phyloP scores from a whole-genome alignment of 2,888 invertebrate genomes.

The Heteromyza rotundicornis region DNA sequence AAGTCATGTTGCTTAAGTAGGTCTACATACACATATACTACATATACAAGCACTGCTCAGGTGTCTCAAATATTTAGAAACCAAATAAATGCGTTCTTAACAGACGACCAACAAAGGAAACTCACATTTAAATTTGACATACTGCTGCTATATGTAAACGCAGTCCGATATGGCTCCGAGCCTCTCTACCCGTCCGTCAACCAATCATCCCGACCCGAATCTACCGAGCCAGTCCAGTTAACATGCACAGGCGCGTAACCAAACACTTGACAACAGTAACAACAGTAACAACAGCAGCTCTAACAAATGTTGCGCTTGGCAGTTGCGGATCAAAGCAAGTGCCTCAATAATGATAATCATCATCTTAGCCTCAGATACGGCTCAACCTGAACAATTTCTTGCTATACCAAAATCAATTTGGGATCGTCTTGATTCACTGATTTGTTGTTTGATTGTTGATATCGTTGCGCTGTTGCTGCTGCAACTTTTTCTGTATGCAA shows the following conservation, averaged over 20 bases:
- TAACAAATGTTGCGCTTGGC: neutral
- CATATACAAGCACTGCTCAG: no score
- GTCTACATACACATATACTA: no score
- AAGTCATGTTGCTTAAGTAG: neutral
- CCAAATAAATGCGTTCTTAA: neutral
- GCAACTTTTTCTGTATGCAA: neutral
- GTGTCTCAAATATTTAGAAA: neutral
- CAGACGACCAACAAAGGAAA: neutral
- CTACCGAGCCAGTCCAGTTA: neutral
- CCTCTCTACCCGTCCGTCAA: neutral
- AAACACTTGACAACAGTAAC: neutral
- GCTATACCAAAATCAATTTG: neutral
- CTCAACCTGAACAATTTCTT: neutral
- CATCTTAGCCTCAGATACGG: constrained; percentile 25
- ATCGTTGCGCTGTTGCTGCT: neutral
- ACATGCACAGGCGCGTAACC: neutral
- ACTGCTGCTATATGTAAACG: no score
- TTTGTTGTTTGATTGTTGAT: neutral
- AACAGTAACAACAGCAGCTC: neutral
- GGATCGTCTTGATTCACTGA: neutral
- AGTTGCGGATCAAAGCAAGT: constrained; percentile 47
- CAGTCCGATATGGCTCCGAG: neutral
- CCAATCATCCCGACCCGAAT: neutral
- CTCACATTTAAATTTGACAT: neutral
- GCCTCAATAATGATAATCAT: constrained; percentile 45